Percentiles rank a stretch among this genome's conserved stretches.
Conservation (phyloP, 1,140 invertebrate species). For the Phortica variegata region DNA sequence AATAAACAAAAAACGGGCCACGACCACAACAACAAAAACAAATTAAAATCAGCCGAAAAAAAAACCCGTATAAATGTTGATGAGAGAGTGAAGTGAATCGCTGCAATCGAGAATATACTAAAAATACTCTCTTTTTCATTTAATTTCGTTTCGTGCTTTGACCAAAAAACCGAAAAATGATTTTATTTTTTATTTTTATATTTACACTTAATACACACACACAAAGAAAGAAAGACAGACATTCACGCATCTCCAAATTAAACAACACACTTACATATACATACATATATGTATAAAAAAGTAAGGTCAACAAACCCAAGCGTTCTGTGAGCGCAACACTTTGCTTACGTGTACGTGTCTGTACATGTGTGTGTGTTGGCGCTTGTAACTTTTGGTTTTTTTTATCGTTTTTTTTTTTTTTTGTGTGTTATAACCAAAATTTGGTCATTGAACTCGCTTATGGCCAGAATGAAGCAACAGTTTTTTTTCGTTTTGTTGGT, state of each 20-base stretch:
- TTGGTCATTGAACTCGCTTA: slow-evolving; percentile 39
- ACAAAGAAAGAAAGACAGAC: slow-evolving; percentile 18
- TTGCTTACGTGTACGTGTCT: slow-evolving; percentile 4
- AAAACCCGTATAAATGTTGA: slow-evolving; percentile 18
- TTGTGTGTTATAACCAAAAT: no score
- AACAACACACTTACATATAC: neutral
- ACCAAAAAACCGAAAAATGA: slow-evolving; percentile 26
- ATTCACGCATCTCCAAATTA: slow-evolving; percentile 3
- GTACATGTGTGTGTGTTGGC: slow-evolving; percentile 13
- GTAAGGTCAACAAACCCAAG: slow-evolving; percentile 46
- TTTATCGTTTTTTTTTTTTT: slow-evolving; percentile 33
- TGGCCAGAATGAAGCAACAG: slow-evolving; percentile 35
- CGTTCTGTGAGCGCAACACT: slow-evolving; percentile 30
- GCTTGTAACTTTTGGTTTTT: slow-evolving; percentile 33
- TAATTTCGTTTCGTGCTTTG: slow-evolving; percentile 37
- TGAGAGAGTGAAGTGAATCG: slow-evolving; percentile 34
- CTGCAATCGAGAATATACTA: slow-evolving; percentile 22
- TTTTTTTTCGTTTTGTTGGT: slow-evolving; percentile 17
- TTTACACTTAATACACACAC: no score
- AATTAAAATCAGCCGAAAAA: slow-evolving; percentile 29
- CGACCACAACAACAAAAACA: slow-evolving; percentile 13
- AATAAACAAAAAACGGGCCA: no score
- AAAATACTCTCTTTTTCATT: slow-evolving; percentile 41
- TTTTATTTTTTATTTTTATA: no score
- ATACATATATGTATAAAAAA: no score